phyloP scores from a whole-genome alignment of 2,113 vertebrate species.

The Furnarius figulus region DNA sequence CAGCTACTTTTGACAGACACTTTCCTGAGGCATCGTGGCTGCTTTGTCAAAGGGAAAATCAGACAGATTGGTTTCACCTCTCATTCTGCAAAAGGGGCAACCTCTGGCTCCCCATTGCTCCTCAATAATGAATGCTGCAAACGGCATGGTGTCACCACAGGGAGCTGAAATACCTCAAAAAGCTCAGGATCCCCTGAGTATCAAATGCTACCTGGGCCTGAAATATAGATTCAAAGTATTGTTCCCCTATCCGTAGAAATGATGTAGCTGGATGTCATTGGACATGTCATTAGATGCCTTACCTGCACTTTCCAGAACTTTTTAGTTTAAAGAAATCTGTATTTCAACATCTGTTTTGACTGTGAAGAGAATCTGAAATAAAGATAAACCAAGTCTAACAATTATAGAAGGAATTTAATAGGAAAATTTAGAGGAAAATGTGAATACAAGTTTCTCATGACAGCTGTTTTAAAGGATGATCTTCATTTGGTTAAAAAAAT shows the following conservation, averaged over 20 bases:
- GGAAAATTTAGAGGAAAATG: background rate
- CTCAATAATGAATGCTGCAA: background rate
- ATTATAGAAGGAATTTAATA: background rate
- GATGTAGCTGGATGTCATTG: rapidly evolving
- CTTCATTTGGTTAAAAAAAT: background rate
- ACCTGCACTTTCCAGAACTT: background rate
- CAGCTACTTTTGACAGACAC: rapidly evolving
- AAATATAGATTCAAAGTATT: background rate
- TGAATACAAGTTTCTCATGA: background rate
- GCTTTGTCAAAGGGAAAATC: background rate
- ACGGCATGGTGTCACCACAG: no score
- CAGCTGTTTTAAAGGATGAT: background rate
- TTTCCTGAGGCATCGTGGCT: background rate
- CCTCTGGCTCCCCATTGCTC: background rate
- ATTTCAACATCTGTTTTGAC: background rate
- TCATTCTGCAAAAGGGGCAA: background rate
- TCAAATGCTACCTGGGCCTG: background rate
- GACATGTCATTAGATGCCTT: background rate
- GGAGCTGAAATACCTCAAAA: background rate
- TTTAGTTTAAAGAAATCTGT: background rate
- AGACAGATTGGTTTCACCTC: background rate
- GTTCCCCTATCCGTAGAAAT: background rate
- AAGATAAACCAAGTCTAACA: background rate
- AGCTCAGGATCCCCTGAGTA: background rate
- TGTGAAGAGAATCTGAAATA: background rate